These are phyloP conservation scores for Malachius bipustulatus DNA, from an alignment of 2,888 invertebrate genomes.

Conservation along the genomic window DNA sequence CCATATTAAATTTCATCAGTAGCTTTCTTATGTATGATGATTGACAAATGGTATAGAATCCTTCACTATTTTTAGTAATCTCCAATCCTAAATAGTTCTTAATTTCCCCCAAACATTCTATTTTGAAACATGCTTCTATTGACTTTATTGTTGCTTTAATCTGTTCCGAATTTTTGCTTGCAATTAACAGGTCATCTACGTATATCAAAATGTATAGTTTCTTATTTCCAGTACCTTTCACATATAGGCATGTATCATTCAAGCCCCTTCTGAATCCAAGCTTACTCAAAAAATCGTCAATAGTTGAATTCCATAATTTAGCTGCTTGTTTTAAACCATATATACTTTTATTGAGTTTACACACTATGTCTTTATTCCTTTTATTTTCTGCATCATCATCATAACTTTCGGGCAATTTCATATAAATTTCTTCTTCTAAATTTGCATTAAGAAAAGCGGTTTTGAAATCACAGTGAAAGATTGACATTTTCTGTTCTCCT, in stretches of 20 bases:
- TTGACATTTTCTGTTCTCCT: conserved; percentile 4
- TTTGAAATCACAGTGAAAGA: conserved; percentile 8
- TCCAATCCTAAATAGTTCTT: conserved; percentile 13
- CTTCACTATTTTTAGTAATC: too few relatives aligned
- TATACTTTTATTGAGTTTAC: conserved; percentile 9
- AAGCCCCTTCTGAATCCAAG: conserved; percentile 14
- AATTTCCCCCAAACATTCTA: conserved; percentile 12
- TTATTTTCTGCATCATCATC: too few relatives aligned
- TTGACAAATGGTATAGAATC: too few relatives aligned
- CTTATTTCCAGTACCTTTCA: conserved; percentile 4
- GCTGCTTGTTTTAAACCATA: conserved; percentile 13
- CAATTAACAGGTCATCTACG: conserved; percentile 15
- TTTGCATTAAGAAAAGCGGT: conserved; percentile 11
- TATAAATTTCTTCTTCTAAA: conserved; percentile 8
- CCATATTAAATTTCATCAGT: too few relatives aligned
- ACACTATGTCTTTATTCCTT: conserved; percentile 6
- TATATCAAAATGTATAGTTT: conserved; percentile 10
- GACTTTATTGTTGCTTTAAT: conserved; percentile 5
- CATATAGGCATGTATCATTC: conserved; percentile 17
- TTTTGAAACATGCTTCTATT: conserved; percentile 9
- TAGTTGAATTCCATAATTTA: conserved; percentile 11
- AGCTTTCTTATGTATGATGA: too few relatives aligned
- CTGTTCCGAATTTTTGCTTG: conserved; percentile 5
- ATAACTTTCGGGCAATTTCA: conserved; percentile 10
- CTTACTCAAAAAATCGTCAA: conserved; percentile 17